Percentiles rank a stretch among this genome's conserved stretches.
These are phyloP conservation scores for Heliconius hortense DNA, from an alignment of 2,888 invertebrate genomes.

Conservation along the genomic window DNA sequence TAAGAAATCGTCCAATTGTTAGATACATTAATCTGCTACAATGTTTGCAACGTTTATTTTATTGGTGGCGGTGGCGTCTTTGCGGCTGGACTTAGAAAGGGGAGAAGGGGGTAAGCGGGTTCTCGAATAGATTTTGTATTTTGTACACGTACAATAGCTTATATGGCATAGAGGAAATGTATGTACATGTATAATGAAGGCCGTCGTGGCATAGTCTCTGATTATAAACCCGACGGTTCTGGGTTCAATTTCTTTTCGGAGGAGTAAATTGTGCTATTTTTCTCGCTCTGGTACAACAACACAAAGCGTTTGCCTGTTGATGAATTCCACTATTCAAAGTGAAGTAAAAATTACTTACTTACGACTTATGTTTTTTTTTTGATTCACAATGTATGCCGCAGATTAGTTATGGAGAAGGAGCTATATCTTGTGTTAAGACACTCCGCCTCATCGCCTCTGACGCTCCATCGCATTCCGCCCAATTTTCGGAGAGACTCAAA, in stretches of 20 bases:
- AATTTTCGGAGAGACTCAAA: no score
- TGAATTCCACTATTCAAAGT: no score
- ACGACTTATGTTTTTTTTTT: no score
- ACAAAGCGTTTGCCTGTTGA: no score
- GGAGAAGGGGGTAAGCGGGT: background rate
- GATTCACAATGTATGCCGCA: background rate
- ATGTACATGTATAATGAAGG: background rate
- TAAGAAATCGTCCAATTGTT: slow-evolving; percentile 27
- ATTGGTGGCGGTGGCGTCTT: slow-evolving; percentile 34
- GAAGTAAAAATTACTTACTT: no score
- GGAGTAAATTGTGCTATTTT: no score
- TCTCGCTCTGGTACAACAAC: no score
- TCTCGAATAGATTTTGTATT: slow-evolving; percentile 5
- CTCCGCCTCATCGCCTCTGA: no score
- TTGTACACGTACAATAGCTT: slow-evolving; percentile 2
- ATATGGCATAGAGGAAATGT: background rate
- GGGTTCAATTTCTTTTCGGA: background rate
- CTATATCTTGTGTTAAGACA: no score
- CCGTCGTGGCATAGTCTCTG: background rate
- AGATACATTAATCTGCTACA: slow-evolving; percentile 38
- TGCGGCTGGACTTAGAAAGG: slow-evolving; percentile 17
- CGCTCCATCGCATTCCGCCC: no score
- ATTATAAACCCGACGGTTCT: background rate
- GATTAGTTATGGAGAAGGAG: no score
- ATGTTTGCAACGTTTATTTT: slow-evolving; percentile 40